Evolutionary conservation across 2,888 invertebrate species (phyloP).

Genomic region (Hypena proboscidalis): DNA sequence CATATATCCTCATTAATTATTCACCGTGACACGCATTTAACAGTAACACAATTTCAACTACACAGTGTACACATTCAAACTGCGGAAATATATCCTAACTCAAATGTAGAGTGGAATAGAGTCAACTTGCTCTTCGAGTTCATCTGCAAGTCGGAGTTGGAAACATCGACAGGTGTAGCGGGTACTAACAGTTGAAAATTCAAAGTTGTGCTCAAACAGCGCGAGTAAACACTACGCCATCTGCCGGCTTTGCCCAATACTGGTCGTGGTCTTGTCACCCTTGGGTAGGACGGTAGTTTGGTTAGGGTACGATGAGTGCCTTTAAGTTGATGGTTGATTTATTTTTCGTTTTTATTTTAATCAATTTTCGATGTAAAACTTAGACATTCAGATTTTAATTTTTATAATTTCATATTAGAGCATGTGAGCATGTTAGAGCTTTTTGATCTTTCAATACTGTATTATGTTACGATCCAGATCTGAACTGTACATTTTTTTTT

Average conservation of each 20-base stretch:
- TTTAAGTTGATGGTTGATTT: neutral
- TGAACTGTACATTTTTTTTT: too few species aligned
- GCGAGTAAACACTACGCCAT: slow-evolving; percentile 82
- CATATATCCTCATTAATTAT: neutral
- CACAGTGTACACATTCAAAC: slow-evolving; percentile 7
- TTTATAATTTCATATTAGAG: too few species aligned
- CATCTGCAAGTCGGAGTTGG: slow-evolving; percentile 41
- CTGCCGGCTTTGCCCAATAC: slow-evolving; percentile 72
- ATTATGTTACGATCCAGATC: too few species aligned
- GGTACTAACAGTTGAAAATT: slow-evolving; percentile 77
- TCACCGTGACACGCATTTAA: neutral
- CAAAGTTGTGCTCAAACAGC: slow-evolving; percentile 79
- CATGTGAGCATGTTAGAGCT: too few species aligned
- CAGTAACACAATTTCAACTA: neutral
- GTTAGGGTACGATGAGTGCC: slow-evolving; percentile 12
- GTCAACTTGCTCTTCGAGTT: slow-evolving; percentile 37
- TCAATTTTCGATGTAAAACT: too few species aligned
- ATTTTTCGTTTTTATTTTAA: neutral
- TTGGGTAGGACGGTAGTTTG: slow-evolving; percentile 45
- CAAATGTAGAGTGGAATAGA: slow-evolving; percentile 16
- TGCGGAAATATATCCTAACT: slow-evolving; percentile 25
- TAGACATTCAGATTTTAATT: too few species aligned
- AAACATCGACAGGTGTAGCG: slow-evolving; percentile 77
- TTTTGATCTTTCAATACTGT: too few species aligned
- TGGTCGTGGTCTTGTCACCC: slow-evolving; percentile 51